Evolutionary conservation across 2,888 invertebrate genomes (phyloP), one percentile per base, ranked within the genome.

Genomic region (Embidobia sp.): DNA sequence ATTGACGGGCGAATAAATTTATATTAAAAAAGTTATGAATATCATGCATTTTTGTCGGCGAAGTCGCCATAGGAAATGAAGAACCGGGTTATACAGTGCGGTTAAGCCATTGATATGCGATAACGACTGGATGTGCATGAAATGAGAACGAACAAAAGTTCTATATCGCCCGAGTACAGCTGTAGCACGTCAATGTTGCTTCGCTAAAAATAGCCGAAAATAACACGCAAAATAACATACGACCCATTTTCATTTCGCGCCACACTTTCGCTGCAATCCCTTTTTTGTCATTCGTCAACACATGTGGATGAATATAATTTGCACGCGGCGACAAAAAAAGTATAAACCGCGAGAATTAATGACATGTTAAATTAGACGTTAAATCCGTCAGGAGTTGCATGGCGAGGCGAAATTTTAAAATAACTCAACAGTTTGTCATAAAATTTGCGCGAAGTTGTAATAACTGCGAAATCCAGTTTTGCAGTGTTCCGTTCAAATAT

Each of bases 81-180:
- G 57, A 63, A 35, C 29, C 18, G 6, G 11, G 22, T 46, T 22
- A 29, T 67, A 48, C 8, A 53, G 59, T 16, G 74, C 49, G 57
- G 69, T 51, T 70, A 59, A 61, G 61, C 61, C 69, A 75, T 63
- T 75, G 75, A 75, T 64, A 76, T 61, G 74, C 31, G 59, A 66
- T 74, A 74, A 74, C 59, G 66, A 46, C 46, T 59, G 46, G 49
- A 61, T 49, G 74, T 53, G 66, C 66, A 46, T 53, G 66, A 51
- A 74, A 74, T 74, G 74, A 74, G 66, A 59, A 46, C 59, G 59
- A 66, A 74, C 75, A 76, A 76, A 69, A 63, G 69, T 67, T 61
- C 46, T 55, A 55, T 57, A 57, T 48, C 22, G 67, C 16, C 46
- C 35, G 10, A 29, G 40, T 49, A 51, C 75, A 44, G 69, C 74